Evolutionary conservation across 2,797 vertebrate species (phyloP), one percentile per base, ranked within the genome.

Genomic region (Phoxinus dragarum): DNA sequence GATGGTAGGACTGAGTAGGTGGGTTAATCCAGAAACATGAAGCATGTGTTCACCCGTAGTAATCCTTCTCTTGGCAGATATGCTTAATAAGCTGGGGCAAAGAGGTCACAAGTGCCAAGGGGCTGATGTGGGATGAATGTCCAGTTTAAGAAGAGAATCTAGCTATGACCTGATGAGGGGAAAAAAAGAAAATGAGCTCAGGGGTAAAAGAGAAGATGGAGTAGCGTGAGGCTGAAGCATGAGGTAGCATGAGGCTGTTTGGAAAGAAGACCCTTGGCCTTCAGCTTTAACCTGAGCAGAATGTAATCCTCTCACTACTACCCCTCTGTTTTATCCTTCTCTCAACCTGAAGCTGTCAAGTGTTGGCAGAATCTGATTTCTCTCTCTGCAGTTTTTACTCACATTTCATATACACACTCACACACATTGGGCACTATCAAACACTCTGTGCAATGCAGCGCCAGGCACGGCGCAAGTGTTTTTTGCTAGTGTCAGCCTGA

Each of bases 71-170:
- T 79, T 16, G 0, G 61, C 61, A 42, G 72, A 67, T 36, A 84
- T 77, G 44, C 34, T 47, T 71, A 78, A 61, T 61, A 84, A 61
- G n/a, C 38, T 34, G 7, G 27, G 49, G 14, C 82, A 78, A 69
- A 49, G 52, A 49, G 64, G 49, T 79, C 27, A 17, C 49, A 59
- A 36, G 27, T 56, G 66, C 59, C 40, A 78, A 44, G 71, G 52
- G 40, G 75, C 49, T 84, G 44, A 78, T 59, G 74, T 17, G 56
- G 40, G 56, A 56, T 36, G 66, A 36, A 84, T 59, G 66, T 59
- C 36, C 82, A 68, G 47, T 84, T 84, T 79, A 84, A 77, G 42
- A 78, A 40, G 52, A 79, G 75, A 72, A 78, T 84, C 75, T 59
- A 36, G 40, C 82, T 76, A 44, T 71, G 40, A 38, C 75, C 74